phyloP scores from a whole-genome alignment of 2,113 vertebrate species.

The Synodontis membranacea region DNA sequence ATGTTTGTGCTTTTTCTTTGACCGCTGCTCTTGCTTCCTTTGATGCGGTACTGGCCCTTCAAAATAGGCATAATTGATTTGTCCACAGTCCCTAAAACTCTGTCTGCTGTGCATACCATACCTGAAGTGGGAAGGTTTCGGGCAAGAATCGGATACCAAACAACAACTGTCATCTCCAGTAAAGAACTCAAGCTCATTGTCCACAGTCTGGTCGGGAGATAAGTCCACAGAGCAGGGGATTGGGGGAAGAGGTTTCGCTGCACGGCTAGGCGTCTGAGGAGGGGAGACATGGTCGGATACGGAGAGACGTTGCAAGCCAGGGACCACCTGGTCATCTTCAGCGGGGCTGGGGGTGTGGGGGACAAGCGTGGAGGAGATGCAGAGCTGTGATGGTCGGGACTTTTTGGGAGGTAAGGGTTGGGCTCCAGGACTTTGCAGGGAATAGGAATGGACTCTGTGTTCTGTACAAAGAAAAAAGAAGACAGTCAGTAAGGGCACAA shows the following conservation, averaged over 20 bases:
- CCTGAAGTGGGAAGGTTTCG: constrained; percentile 72
- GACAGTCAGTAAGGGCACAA: not conserved
- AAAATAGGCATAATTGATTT: constrained; percentile 91
- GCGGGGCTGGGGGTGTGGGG: constrained; percentile 61
- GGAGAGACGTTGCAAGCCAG: constrained; percentile 79
- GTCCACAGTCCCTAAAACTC: constrained; percentile 87
- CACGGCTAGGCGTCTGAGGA: constrained; percentile 79
- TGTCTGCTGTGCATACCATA: constrained; percentile 70
- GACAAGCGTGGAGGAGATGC: constrained; percentile 67
- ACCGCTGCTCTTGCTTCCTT: constrained; percentile 53
- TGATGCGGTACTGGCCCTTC: constrained; percentile 72
- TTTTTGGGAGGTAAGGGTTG: constrained; percentile 73
- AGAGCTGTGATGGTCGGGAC: constrained; percentile 69
- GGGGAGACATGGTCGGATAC: constrained; percentile 76
- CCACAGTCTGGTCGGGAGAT: constrained; percentile 75
- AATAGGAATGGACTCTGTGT: constrained; percentile 58
- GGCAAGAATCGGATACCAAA: constrained; percentile 75
- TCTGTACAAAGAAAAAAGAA: constrained; percentile 66
- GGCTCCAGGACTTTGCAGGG: constrained; percentile 66
- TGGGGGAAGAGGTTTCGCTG: constrained; percentile 87
- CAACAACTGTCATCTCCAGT: constrained; percentile 81
- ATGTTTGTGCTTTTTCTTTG: constrained; percentile 55
- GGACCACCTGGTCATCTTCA: constrained; percentile 75
- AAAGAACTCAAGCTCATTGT: constrained; percentile 88
- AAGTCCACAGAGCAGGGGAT: constrained; percentile 76